phyloP scores from a whole-genome alignment of 1,140 invertebrate genomes.

The Heliconius congener region DNA sequence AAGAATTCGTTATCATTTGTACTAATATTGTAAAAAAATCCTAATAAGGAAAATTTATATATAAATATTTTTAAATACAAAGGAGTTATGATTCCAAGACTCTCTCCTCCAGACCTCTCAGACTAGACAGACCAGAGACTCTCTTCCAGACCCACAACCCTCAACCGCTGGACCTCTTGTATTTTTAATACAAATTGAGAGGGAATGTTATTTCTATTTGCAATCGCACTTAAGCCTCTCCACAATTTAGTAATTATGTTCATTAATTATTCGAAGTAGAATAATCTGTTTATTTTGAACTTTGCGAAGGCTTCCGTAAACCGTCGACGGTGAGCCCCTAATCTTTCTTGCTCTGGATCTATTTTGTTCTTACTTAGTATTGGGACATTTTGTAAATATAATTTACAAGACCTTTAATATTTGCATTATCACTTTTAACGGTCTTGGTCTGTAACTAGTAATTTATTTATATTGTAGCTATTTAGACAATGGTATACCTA shows the following conservation, averaged over 20 bases:
- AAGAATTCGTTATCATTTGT: no score
- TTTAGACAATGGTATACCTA: no score
- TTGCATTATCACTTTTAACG: neutral
- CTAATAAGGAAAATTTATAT: no score
- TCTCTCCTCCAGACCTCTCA: neutral
- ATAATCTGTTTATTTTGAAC: constrained; percentile 53
- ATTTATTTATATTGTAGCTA: no score
- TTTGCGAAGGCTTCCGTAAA: constrained; percentile 41
- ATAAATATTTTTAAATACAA: no score
- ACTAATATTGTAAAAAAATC: no score
- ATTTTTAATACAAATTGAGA: constrained; percentile 26
- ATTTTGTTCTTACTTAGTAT: neutral
- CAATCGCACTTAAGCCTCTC: constrained; percentile 37
- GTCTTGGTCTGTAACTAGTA: no score
- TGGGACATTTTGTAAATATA: neutral
- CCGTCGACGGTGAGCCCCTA: constrained; percentile 26
- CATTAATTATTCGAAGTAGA: constrained; percentile 48
- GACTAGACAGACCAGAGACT: no score
- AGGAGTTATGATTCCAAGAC: neutral
- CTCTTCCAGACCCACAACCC: neutral
- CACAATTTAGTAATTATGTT: constrained; percentile 42
- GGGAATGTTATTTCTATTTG: constrained; percentile 23
- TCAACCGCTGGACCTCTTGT: neutral
- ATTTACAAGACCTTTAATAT: neutral
- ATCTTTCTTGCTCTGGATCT: constrained; percentile 21